These are phyloP conservation scores for Microplitis demolitor DNA, from an alignment of 1,140 invertebrate species.

Conservation along the genomic window DNA sequence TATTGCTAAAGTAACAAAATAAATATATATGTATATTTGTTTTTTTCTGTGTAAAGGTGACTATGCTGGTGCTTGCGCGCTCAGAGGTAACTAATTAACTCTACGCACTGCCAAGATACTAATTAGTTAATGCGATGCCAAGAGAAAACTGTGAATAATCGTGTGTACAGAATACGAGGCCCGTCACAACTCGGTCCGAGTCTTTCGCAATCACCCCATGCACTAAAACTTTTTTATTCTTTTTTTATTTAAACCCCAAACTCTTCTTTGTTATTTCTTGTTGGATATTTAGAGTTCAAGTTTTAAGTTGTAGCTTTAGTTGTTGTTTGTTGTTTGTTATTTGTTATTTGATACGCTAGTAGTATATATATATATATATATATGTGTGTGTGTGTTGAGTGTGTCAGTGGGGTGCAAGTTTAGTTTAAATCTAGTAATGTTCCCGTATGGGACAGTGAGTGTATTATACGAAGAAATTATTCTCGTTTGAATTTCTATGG, in stretches of 20 bases:
- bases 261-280: background rate
- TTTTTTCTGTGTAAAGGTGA: conserved; percentile 15
- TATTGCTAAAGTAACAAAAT: background rate
- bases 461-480: too few species aligned
- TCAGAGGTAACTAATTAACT: conserved; percentile 58
- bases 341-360: too few species aligned
- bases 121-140: conserved; percentile 45
- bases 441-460: too few species aligned
- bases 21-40: background rate
- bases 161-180: conserved; percentile 8
- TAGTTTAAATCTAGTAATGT: too few species aligned
- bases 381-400: too few species aligned
- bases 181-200: background rate
- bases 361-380: too few species aligned
- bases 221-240: background rate
- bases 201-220: conserved; percentile 10
- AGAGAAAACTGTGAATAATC: conserved; percentile 30
- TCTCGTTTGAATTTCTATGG: too few species aligned
- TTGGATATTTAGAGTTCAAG: too few species aligned
- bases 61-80: conserved; percentile 42
- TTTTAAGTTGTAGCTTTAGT: too few species aligned
- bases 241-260: background rate
- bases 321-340: too few species aligned
- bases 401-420: too few species aligned
- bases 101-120: conserved; percentile 45